Conservation (phyloP, 1,140 invertebrate species). For the Callitettix versicolor region DNA sequence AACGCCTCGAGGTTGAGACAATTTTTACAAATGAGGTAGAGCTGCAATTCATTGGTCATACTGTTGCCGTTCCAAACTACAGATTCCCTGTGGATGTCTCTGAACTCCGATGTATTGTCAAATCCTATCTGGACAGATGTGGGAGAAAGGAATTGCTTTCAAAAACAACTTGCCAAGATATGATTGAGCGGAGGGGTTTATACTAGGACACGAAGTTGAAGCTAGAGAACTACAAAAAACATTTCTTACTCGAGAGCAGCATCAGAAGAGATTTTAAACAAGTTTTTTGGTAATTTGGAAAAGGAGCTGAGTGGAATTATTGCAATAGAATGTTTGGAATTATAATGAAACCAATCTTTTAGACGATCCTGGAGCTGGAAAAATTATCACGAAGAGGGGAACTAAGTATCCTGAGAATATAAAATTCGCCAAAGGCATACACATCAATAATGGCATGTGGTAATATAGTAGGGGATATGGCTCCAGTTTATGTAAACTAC, state of each 20-base stretch:
- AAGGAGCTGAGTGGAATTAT: background rate
- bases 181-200: background rate
- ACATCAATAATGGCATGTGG: background rate
- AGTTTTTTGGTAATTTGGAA: background rate
- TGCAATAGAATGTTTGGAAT: background rate
- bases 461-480: background rate
- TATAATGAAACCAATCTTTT: background rate
- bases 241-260: background rate
- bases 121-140: background rate
- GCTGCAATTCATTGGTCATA: background rate
- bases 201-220: background rate
- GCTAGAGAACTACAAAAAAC: background rate
- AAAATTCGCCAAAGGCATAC: background rate
- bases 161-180: background rate
- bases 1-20: too few relatives aligned
- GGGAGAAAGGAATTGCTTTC: background rate
- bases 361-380: background rate
- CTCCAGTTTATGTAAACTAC: background rate
- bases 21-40: background rate
- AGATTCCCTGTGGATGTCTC: background rate
- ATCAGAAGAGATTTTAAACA: background rate
- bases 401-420: background rate
- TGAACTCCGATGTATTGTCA: background rate
- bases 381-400: background rate
- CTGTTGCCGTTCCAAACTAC: background rate